These are phyloP conservation scores for Aphaenogaster rudis DNA, from an alignment of 1,140 invertebrate genomes.

Conservation along the genomic window DNA sequence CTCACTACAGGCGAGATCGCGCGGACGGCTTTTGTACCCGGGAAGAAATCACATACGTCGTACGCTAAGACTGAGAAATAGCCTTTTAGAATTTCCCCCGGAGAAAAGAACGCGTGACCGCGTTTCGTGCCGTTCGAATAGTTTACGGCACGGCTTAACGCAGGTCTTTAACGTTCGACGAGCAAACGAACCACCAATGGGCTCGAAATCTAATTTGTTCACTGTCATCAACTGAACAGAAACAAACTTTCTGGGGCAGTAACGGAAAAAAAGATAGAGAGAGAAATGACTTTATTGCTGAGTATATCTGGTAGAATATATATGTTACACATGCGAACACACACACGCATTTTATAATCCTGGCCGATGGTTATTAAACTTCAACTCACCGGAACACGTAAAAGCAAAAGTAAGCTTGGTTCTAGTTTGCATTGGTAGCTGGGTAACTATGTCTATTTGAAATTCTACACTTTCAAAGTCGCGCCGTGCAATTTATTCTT, in stretches of 20 bases:
- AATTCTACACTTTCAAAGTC: conserved; percentile 58
- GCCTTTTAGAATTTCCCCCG: conserved; percentile 16
- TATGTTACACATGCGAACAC: background rate
- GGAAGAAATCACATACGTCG: background rate
- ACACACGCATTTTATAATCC: conserved; percentile 31
- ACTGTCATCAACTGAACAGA: background rate
- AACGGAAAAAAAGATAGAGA: background rate
- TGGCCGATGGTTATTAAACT: conserved; percentile 61
- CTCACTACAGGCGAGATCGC: conserved; percentile 24
- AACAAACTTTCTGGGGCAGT: background rate
- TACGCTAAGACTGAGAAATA: conserved; percentile 15
- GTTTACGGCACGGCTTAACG: background rate
- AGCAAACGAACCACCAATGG: background rate
- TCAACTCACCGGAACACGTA: conserved; percentile 29
- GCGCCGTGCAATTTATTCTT: conserved; percentile 53
- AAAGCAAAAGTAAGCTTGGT: conserved; percentile 49
- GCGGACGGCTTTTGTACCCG: conserved; percentile 5
- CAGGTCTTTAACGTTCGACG: background rate
- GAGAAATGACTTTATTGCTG: background rate
- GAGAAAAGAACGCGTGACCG: background rate
- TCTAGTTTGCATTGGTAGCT: conserved; percentile 51
- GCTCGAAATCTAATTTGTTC: conserved; percentile 32
- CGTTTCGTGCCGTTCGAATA: background rate
- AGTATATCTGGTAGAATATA: background rate
- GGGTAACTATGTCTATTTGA: conserved; percentile 54